These are phyloP conservation scores for Apeltes quadracus DNA, from an alignment of 2,113 vertebrate genomes.

Conservation along the genomic window DNA sequence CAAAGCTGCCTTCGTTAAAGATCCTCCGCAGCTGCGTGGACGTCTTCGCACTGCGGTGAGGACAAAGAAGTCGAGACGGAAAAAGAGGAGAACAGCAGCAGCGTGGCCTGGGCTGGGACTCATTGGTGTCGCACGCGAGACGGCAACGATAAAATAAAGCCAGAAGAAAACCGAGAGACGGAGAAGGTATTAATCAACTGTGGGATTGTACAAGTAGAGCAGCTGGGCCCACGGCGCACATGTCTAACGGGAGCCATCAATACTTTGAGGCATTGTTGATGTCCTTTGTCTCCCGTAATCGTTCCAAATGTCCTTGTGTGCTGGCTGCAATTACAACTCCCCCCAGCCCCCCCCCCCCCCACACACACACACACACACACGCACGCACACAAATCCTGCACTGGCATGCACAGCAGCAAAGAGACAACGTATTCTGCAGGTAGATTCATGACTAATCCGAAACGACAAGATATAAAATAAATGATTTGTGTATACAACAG, in stretches of 20 bases:
- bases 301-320: conserved; percentile 56
- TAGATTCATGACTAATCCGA: conserved; percentile 53
- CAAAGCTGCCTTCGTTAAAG: conserved; percentile 69
- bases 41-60: conserved; percentile 40
- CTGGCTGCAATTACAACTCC: conserved; percentile 14
- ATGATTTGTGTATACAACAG: conserved; percentile 15
- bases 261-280: conserved; percentile 38
- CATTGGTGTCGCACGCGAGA: conserved; percentile 28
- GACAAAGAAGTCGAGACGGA: conserved; percentile 1
- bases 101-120: conserved; percentile 18
- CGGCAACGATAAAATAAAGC: conserved; percentile 9
- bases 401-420: conserved; percentile 10
- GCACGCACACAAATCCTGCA: not conserved
- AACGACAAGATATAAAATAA: conserved; percentile 64
- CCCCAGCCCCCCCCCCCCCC: not conserved
- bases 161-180: conserved; percentile 5
- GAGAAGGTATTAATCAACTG: conserved; percentile 27
- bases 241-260: conserved; percentile 53
- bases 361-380: not conserved
- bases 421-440: conserved; percentile 39
- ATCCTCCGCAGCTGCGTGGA: conserved; percentile 57
- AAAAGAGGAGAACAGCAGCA: conserved; percentile 1
- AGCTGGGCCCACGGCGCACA: conserved; percentile 38
- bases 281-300: conserved; percentile 54
- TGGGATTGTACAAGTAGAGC: conserved; percentile 33